Percentiles rank a stretch among this genome's conserved stretches.
phyloP scores from a whole-genome alignment of 2,888 invertebrate species.

The Coelopa pilipes region DNA sequence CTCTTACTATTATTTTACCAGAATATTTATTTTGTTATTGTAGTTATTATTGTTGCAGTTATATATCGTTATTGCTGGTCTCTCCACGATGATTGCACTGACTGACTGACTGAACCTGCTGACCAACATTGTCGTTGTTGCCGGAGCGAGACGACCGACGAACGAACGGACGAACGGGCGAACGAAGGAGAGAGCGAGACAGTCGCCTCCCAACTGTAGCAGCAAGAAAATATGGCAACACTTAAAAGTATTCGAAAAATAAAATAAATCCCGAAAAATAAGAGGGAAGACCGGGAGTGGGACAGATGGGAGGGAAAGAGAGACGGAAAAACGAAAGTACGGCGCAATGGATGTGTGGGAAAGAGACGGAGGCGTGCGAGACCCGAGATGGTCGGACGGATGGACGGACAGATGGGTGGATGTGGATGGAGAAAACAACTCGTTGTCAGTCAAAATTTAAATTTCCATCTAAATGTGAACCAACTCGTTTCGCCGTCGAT shows the following conservation, averaged over 20 bases:
- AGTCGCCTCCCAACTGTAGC: not conserved
- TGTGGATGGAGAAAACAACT: not conserved
- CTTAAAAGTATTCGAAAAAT: conserved; percentile 4
- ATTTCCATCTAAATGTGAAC: conserved; percentile 23
- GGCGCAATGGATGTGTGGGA: too few species aligned
- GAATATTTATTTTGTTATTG: not conserved
- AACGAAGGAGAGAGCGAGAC: too few species aligned
- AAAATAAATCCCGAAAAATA: conserved; percentile 6
- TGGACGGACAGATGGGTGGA: not conserved
- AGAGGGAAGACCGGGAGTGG: not conserved
- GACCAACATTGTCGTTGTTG: conserved; percentile 16
- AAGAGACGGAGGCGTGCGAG: too few species aligned
- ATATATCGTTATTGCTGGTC: too few species aligned
- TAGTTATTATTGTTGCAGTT: too few species aligned
- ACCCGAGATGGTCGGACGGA: not conserved
- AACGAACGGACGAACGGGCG: too few species aligned
- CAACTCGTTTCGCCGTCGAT: conserved; percentile 4
- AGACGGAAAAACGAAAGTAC: too few species aligned
- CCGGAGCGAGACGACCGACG: not conserved
- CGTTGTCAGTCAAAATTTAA: conserved; percentile 20
- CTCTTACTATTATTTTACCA: conserved; percentile 1
- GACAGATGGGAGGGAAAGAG: too few species aligned
- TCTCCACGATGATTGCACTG: too few species aligned
- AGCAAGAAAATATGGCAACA: conserved; percentile 1
- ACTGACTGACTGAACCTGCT: not conserved